These are phyloP conservation scores for Hafferia zeledoni DNA, from an alignment of 2,797 vertebrate genomes.

Conservation along the genomic window DNA sequence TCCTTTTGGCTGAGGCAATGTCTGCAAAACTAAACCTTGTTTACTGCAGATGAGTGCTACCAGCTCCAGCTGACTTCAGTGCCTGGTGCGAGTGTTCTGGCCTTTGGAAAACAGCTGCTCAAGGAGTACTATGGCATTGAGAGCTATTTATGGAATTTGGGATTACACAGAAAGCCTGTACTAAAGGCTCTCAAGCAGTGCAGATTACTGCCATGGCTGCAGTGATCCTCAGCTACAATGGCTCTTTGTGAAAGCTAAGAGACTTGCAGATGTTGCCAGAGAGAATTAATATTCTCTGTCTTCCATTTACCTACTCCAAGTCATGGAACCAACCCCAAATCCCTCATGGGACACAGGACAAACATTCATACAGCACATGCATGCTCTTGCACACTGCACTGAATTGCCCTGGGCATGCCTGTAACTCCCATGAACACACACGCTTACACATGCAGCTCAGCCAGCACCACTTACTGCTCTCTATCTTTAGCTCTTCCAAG, in stretches of 20 bases:
- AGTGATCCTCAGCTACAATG: not conserved
- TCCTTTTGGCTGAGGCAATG: not conserved
- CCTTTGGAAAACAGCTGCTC: constrained; percentile 2
- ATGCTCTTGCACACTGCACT: not conserved
- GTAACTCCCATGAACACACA: not conserved
- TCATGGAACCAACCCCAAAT: not conserved
- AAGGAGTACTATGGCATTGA: not conserved
- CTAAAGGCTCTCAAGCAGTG: not conserved
- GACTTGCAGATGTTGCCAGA: not conserved
- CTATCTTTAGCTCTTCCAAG: not conserved
- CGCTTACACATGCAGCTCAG: not conserved
- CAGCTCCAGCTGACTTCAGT: not conserved
- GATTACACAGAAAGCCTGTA: not conserved
- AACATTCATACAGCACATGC: not conserved
- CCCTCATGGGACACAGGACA: not conserved
- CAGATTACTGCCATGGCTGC: not conserved
- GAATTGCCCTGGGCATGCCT: not conserved
- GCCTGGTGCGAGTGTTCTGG: not conserved
- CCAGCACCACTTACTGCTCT: not conserved
- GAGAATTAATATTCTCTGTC: not conserved
- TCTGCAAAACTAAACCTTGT: not conserved
- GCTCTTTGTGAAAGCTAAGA: not conserved
- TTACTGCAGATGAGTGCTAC: not conserved
- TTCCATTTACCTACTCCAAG: not conserved
- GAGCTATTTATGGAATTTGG: not conserved